These are phyloP conservation scores for Muscicapa comitata DNA, from an alignment of 2,797 vertebrate species.

Conservation along the genomic window DNA sequence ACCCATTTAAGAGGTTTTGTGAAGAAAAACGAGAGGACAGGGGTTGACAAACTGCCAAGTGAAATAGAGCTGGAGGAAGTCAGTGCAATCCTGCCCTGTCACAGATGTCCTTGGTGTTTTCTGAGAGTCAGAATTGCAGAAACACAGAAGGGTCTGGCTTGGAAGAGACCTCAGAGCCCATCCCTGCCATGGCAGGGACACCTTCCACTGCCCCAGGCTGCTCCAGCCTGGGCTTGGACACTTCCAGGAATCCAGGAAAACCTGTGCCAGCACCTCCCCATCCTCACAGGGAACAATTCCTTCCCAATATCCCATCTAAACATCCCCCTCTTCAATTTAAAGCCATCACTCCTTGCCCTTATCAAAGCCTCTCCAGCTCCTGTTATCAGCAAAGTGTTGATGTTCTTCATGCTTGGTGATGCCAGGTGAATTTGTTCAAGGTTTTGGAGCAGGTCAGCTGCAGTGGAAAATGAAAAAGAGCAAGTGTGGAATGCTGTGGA, in stretches of 20 bases:
- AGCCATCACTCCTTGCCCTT: not conserved
- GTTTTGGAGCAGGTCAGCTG: not conserved
- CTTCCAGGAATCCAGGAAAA: not conserved
- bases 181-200: not conserved
- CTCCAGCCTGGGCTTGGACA: not conserved
- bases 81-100: not conserved
- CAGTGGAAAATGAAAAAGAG: not conserved
- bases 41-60: not conserved
- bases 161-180: not conserved
- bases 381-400: fast-evolving
- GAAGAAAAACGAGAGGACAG: not conserved
- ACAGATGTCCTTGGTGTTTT: not conserved
- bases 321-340: not conserved
- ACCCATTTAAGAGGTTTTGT: not conserved
- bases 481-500: not conserved
- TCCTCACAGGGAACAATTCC: fast-evolving
- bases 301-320: fast-evolving
- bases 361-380: not conserved
- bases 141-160: not conserved
- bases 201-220: fast-evolving
- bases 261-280: not conserved
- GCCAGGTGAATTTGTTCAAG: not conserved
- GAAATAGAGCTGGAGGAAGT: not conserved
- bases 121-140: not conserved
- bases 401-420: not conserved